These are phyloP conservation scores for Sycophila sp. DNA, from an alignment of 1,140 invertebrate genomes.

Conservation along the genomic window DNA sequence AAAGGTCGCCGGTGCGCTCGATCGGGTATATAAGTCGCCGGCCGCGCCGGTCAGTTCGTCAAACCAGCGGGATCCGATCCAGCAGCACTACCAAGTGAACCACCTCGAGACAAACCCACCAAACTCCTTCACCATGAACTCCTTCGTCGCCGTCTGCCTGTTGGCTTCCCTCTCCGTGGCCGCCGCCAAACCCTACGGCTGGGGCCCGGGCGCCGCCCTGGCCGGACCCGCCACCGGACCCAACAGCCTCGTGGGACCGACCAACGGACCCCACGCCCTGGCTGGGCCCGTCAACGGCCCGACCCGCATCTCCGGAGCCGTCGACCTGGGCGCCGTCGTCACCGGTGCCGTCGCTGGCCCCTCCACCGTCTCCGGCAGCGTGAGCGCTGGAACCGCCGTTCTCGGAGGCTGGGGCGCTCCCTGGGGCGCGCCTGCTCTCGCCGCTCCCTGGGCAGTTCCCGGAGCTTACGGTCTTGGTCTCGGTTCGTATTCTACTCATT, in stretches of 20 bases:
- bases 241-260: slow-evolving; percentile 40
- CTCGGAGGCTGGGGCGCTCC: slow-evolving; percentile 21
- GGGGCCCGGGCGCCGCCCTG: slow-evolving; percentile 50
- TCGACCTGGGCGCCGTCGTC: slow-evolving; percentile 60
- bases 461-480: no score
- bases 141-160: slow-evolving; percentile 49
- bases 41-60: neutral
- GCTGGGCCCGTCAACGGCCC: slow-evolving; percentile 46
- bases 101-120: neutral
- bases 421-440: slow-evolving; percentile 4
- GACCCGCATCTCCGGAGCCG: slow-evolving; percentile 59
- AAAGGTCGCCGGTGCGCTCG: neutral
- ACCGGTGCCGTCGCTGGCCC: slow-evolving; percentile 61
- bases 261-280: slow-evolving; percentile 7
- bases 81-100: neutral
- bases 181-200: slow-evolving; percentile 54
- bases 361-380: slow-evolving; percentile 58
- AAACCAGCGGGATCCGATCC: slow-evolving; percentile 5
- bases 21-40: slow-evolving; percentile 21
- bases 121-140: slow-evolving; percentile 47
- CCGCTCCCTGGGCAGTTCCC: neutral
- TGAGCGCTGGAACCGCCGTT: slow-evolving; percentile 51
- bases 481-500: no score
- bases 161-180: slow-evolving; percentile 49
- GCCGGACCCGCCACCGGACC: slow-evolving; percentile 53